These are phyloP conservation scores for Dicyrtomina minuta DNA, from an alignment of 2,888 invertebrate species.

Conservation along the genomic window DNA sequence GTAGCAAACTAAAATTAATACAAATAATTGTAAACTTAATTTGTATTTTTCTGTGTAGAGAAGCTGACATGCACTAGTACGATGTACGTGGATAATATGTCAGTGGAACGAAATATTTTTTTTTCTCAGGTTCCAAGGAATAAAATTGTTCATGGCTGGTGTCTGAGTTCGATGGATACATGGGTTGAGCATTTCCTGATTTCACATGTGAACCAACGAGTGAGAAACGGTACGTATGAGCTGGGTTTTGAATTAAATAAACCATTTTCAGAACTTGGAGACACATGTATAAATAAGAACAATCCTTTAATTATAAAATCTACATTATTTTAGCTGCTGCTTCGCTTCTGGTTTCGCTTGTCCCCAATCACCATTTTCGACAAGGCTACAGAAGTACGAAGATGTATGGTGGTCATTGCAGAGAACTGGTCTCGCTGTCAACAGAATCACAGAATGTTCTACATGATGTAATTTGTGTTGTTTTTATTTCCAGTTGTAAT, in stretches of 20 bases:
- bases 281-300: not conserved
- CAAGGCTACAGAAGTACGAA: slow-evolving; percentile 72
- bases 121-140: slow-evolving; percentile 67
- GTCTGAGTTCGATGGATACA: slow-evolving; percentile 83
- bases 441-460: slow-evolving; percentile 65
- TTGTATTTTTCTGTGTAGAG: not conserved
- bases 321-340: slow-evolving; percentile 70
- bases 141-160: slow-evolving; percentile 87
- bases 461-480: slow-evolving; percentile 63
- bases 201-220: slow-evolving; percentile 80
- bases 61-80: no score
- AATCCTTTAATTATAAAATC: slow-evolving; percentile 18
- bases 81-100: no score
- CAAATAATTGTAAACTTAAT: not conserved
- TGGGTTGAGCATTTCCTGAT: slow-evolving; percentile 90
- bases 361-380: slow-evolving; percentile 86
- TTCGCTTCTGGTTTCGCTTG: slow-evolving; percentile 81
- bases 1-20: slow-evolving; percentile 53
- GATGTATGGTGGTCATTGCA: slow-evolving; percentile 43
- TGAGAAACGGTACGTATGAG: slow-evolving; percentile 69
- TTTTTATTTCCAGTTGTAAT: not conserved
- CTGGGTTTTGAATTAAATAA: not conserved
- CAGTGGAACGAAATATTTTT: not conserved
- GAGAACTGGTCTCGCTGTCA: slow-evolving; percentile 56
- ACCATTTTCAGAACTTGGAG: no score